Evolutionary conservation across 1,140 invertebrate species (phyloP).

Genomic region (Eubasilissa regina): DNA sequence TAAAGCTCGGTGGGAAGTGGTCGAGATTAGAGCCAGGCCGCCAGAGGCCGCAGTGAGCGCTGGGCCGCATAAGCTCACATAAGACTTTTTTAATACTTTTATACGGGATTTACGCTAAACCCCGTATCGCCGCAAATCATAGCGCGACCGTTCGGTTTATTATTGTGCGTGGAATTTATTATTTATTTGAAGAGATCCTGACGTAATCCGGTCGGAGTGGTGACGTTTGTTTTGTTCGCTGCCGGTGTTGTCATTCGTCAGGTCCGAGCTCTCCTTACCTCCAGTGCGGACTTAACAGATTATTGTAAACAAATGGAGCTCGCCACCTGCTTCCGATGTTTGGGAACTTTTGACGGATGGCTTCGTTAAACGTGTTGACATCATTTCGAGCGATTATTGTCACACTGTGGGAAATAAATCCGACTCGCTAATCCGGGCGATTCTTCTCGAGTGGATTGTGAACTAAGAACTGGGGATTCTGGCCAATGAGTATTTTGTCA

Average conservation of each 20-base stretch:
- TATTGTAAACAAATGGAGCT: conserved; percentile 44
- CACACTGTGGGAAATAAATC: conserved; percentile 14
- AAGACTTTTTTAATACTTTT: conserved; percentile 62
- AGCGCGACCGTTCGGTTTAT: conserved; percentile 51
- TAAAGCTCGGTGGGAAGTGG: conserved; percentile 79
- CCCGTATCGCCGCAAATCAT: conserved; percentile 59
- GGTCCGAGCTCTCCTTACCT: conserved; percentile 30
- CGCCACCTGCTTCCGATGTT: neutral
- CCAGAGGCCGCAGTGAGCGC: conserved; percentile 43
- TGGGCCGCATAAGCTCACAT: conserved; percentile 59
- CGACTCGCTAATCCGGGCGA: conserved; percentile 15
- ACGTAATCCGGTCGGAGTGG: conserved; percentile 43
- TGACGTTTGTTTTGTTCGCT: conserved; percentile 44
- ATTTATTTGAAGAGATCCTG: conserved; percentile 55
- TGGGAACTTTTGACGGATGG: conserved; percentile 34
- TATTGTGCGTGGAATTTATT: conserved; percentile 57
- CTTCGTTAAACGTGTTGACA: conserved; percentile 34
- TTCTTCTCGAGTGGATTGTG: conserved; percentile 14
- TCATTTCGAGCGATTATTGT: conserved; percentile 15
- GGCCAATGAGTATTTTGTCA: conserved; percentile 16
- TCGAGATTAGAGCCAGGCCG: conserved; percentile 75
- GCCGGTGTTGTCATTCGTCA: conserved; percentile 40
- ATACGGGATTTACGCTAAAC: conserved; percentile 59
- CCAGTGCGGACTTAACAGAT: conserved; percentile 45
- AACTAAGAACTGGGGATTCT: neutral